Conservation (phyloP, 2,888 invertebrate species). For the Thymelicus sylvestris region DNA sequence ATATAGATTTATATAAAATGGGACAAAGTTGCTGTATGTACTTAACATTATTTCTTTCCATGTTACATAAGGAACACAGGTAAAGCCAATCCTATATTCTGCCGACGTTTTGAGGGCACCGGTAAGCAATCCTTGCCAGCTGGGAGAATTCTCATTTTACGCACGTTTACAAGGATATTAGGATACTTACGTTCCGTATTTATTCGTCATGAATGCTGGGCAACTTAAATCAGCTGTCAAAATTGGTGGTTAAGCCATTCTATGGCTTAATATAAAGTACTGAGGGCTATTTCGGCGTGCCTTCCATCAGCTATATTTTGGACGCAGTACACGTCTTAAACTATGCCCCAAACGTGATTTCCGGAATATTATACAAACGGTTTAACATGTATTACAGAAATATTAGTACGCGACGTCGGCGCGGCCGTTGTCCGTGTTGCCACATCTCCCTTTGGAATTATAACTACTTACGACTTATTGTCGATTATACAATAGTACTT, state of each 20-base stretch:
- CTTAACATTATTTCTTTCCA: neutral
- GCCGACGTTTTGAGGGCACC: neutral
- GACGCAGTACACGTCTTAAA: constrained; percentile 31
- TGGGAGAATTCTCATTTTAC: constrained; percentile 5
- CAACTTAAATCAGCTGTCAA: constrained; percentile 41
- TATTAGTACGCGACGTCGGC: constrained; percentile 34
- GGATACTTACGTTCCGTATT: constrained; percentile 26
- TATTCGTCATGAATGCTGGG: constrained; percentile 41
- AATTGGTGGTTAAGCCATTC: constrained; percentile 34
- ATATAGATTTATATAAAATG: no score
- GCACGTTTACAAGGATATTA: constrained; percentile 30
- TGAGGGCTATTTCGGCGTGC: constrained; percentile 13
- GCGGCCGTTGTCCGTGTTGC: constrained; percentile 17
- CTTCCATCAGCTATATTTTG: constrained; percentile 19
- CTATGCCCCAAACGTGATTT: constrained; percentile 40
- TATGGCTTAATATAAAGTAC: constrained; percentile 29
- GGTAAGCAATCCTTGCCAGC: constrained; percentile 8
- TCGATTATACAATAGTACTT: constrained; percentile 22
- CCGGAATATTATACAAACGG: constrained; percentile 43
- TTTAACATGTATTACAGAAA: constrained; percentile 42
- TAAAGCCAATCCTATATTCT: constrained; percentile 2
- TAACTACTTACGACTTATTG: constrained; percentile 25
- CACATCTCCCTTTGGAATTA: constrained; percentile 32
- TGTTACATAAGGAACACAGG: neutral
- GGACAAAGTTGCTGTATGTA: no score